Evolutionary conservation across 23 tunicate genomes (phyloP), one percentile per base, ranked within the genome.

Genomic region (Oikopleura albicans): DNA sequence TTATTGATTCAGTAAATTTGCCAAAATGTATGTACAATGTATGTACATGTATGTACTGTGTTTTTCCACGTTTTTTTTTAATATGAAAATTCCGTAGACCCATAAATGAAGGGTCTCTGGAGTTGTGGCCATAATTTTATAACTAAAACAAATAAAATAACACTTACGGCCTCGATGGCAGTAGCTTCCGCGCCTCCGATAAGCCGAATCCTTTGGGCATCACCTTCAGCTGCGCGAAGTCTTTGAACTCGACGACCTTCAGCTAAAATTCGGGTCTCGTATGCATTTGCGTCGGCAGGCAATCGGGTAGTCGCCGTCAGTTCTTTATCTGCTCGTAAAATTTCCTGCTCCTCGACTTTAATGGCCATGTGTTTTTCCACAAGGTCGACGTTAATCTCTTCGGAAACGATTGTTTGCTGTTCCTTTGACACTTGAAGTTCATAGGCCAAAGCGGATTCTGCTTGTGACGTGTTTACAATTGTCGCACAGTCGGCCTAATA

Each of bases 401-500:
- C 99, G 39, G 85, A 86, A 4, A 91, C 86, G 76, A 95, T 95
- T 41, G 86, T 84, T 76, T 91, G 96, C 76, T 87, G 86, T 84
- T 95, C 97, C 83, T 95, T 95, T 0, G 97, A 91, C 4, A 96
- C 96, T 88, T 95, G 99, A 22, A 95, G 91, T 57, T 91, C 84
- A 84, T 88, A 95, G 12, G 99, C 92, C n/a, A 95, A 91, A 56
- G 87, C 76, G 8, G 99, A 90, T 84, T 95, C 93, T 4, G 99
- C 97, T 87, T 95, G 89, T 27, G 79, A 34, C 2, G 79, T 71
- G 79, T 71, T 71, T 16, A 71, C 79, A 16, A 2, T 2, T 4
- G 79, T 71, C 33, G 27, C 34, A 29, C 2, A 71, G 31, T 2
- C 79, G 4, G 79, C 79, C 27, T 12, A 16, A 71, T 8, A 49